A percentile compares a stretch with the other conserved stretches of the same genome.
Conservation (phyloP, 2,888 invertebrate genomes). For the Apamea anceps region DNA sequence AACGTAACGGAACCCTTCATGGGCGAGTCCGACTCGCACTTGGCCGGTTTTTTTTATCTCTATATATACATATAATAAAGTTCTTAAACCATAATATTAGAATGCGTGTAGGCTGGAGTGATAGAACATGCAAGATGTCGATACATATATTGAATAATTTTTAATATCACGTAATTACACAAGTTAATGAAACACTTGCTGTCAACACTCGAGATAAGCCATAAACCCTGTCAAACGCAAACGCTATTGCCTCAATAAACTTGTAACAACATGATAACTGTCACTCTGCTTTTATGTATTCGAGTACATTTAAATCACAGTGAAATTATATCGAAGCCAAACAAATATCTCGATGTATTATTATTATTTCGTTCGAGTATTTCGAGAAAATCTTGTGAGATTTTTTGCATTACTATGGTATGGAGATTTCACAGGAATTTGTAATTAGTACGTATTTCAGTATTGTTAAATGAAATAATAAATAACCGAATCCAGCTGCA, state of each 20-base stretch:
- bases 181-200: slow-evolving; percentile 42
- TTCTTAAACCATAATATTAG: too few relatives aligned
- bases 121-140: slow-evolving; percentile 30
- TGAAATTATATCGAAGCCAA: slow-evolving; percentile 3
- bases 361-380: background rate
- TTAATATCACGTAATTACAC: slow-evolving; percentile 33
- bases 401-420: background rate
- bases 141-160: slow-evolving; percentile 36
- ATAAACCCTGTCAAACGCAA: slow-evolving; percentile 31
- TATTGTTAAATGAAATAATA: background rate
- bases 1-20: too few relatives aligned
- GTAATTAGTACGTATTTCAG: background rate
- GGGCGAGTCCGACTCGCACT: too few relatives aligned
- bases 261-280: slow-evolving; percentile 32
- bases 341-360: background rate
- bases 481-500: too few relatives aligned
- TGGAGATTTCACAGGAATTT: background rate
- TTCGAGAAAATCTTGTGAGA: background rate
- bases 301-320: background rate
- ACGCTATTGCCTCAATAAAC: slow-evolving; percentile 50
- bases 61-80: too few relatives aligned
- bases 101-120: background rate
- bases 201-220: slow-evolving; percentile 48
- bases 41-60: too few relatives aligned
- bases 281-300: background rate